phyloP scores from a whole-genome alignment of 2,797 vertebrate species.

The Anabas testudineus region DNA sequence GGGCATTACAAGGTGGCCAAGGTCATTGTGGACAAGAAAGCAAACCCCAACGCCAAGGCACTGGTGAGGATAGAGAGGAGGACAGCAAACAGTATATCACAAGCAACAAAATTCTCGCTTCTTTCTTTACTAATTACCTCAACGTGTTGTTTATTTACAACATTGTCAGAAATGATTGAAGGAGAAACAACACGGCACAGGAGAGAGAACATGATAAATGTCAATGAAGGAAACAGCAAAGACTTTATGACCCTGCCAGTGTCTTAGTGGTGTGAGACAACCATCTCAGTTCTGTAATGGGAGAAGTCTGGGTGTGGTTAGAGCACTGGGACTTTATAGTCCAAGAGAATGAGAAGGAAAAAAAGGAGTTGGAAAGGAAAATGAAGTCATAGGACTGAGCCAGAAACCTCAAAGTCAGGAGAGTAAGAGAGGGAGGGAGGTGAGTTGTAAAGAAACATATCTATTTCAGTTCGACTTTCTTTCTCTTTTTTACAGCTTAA shows the following conservation, averaged over 20 bases:
- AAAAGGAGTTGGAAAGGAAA: constrained; percentile 61
- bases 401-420: constrained; percentile 73
- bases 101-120: neutral
- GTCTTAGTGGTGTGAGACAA: constrained; percentile 42
- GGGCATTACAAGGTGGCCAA: constrained; percentile 99
- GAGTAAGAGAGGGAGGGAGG: constrained; percentile 22
- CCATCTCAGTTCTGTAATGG: constrained; percentile 73
- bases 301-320: constrained; percentile 83
- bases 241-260: neutral
- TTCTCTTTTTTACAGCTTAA: constrained; percentile 28
- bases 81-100: neutral
- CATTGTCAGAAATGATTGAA: neutral
- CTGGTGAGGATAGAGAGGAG: constrained; percentile 86
- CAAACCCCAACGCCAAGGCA: constrained; percentile 98
- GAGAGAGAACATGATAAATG: neutral
- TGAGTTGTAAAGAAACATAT: constrained; percentile 67
- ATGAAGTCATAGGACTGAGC: constrained; percentile 76
- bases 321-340: constrained; percentile 68
- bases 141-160: neutral
- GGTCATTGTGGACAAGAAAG: constrained; percentile 98
- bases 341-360: constrained; percentile 50
- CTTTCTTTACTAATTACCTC: neutral
- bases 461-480: constrained; percentile 49
- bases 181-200: neutral
- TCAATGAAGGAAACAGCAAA: constrained; percentile 8